Evolutionary conservation across 2,888 invertebrate genomes (phyloP).

Genomic region (Leucophenga maculata): DNA sequence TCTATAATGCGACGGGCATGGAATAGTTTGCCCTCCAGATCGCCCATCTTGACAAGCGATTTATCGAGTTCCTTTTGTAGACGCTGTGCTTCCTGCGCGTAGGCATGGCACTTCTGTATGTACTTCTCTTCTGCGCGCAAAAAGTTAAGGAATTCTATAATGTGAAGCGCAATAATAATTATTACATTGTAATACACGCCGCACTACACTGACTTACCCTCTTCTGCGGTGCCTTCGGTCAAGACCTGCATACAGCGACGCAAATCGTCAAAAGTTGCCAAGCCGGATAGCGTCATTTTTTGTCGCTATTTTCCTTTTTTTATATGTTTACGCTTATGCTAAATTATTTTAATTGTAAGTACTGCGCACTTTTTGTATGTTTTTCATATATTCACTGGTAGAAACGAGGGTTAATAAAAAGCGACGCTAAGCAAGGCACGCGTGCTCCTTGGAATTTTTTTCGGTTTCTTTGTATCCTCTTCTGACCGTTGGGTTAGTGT

Average conservation of each 20-base stretch:
- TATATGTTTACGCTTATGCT: not conserved
- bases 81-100: conserved; percentile 81
- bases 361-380: not conserved
- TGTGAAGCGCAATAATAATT: not conserved
- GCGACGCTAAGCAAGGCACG: not conserved
- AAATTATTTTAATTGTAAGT: not conserved
- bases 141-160: conserved; percentile 82
- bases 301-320: not conserved
- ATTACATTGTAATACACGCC: not conserved
- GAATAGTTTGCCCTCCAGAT: conserved; percentile 85
- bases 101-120: conserved; percentile 79
- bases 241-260: conserved; percentile 79
- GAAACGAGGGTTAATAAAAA: not conserved
- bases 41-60: conserved; percentile 80
- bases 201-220: conserved; percentile 74
- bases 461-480: not conserved
- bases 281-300: conserved; percentile 75
- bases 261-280: conserved; percentile 82
- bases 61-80: conserved; percentile 81
- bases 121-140: conserved; percentile 82
- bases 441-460: not conserved
- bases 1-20: conserved; percentile 87
- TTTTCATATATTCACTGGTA: not conserved
- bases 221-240: conserved; percentile 79
- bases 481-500: not conserved